Evolutionary conservation across 2,113 vertebrate genomes (phyloP).

Genomic region (Megaptera novaeangliae): DNA sequence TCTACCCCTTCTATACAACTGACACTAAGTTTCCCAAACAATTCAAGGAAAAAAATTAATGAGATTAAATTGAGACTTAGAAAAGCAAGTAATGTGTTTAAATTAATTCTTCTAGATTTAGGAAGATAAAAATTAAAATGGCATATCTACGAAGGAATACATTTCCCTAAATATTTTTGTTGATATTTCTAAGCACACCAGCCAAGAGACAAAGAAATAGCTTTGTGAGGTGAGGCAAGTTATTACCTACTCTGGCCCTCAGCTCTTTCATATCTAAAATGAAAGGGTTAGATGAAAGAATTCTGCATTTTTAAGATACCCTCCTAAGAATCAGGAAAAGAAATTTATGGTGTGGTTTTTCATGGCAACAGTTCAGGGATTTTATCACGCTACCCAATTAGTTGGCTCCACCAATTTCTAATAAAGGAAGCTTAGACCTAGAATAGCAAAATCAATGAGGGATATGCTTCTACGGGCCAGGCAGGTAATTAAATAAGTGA

Average conservation of each 20-base stretch:
- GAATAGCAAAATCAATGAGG: background rate
- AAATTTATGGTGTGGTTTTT: background rate
- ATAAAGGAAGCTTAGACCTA: slow-evolving; percentile 16
- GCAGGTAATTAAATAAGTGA: slow-evolving; percentile 34
- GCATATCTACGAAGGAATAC: background rate
- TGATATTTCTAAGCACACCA: background rate
- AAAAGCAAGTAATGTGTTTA: background rate
- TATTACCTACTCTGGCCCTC: background rate
- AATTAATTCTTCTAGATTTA: slow-evolving; percentile 20
- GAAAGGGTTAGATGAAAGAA: slow-evolving; percentile 21
- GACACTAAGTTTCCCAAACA: background rate
- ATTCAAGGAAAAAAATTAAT: background rate
- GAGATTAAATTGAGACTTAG: background rate
- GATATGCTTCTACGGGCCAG: background rate
- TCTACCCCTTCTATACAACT: background rate
- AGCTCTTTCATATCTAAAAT: background rate
- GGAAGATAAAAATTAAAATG: background rate
- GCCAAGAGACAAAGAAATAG: background rate
- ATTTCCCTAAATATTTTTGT: slow-evolving; percentile 34
- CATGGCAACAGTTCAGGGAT: background rate
- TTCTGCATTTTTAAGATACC: slow-evolving; percentile 14
- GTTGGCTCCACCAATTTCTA: slow-evolving; percentile 3
- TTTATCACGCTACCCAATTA: slow-evolving; percentile 30
- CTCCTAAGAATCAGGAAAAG: slow-evolving; percentile 7
- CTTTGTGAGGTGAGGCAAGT: background rate